These are phyloP conservation scores for Xerus inauris DNA, from an alignment of 2,113 vertebrate genomes.

Conservation along the genomic window DNA sequence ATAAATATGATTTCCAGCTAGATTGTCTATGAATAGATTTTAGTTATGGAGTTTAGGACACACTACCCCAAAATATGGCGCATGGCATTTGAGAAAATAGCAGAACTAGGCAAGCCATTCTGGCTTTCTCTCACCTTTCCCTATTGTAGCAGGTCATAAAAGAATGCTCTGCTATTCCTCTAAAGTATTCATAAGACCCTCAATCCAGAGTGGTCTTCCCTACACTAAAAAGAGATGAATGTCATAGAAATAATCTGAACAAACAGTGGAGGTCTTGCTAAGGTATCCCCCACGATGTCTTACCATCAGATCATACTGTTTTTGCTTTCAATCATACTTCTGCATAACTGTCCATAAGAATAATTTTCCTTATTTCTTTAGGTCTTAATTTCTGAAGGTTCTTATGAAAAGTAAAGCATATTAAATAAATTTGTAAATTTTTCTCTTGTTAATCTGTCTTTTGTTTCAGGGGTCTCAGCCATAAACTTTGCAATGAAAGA, in stretches of 20 bases:
- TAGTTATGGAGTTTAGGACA: neutral
- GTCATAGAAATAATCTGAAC: neutral
- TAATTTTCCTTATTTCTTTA: neutral
- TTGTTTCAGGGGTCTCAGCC: neutral
- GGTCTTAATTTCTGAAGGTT: neutral
- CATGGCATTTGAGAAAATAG: neutral
- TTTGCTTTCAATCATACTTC: neutral
- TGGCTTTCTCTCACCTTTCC: neutral
- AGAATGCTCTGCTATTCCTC: neutral
- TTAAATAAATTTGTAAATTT: neutral
- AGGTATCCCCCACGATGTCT: neutral
- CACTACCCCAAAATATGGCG: neutral
- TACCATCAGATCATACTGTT: neutral
- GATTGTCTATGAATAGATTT: neutral
- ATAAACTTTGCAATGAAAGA: neutral
- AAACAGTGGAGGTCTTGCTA: neutral
- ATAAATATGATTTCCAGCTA: neutral
- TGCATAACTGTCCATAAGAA: neutral
- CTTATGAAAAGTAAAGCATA: neutral
- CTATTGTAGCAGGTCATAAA: neutral
- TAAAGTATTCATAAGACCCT: neutral
- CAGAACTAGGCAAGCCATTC: neutral
- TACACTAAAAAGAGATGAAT: neutral
- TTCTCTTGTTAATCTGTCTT: neutral
- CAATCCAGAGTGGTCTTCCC: neutral